Conservation (phyloP, 2,113 vertebrate species). For the Thunnus maccoyii region DNA sequence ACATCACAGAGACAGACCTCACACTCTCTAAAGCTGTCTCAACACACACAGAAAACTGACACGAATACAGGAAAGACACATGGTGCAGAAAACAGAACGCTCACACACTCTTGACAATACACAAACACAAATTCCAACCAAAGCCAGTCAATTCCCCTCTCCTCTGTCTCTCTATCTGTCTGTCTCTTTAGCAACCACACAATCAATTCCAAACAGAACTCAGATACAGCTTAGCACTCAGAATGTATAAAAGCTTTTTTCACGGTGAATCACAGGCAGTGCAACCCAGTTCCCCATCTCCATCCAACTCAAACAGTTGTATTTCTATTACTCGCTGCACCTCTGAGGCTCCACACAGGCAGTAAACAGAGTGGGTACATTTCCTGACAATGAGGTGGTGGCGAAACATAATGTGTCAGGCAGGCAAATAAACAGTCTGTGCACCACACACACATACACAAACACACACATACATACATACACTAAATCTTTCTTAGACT, state of each 20-base stretch:
- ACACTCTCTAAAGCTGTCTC: slow-evolving; percentile 73
- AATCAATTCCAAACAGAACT: slow-evolving; percentile 81
- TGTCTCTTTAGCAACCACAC: slow-evolving; percentile 77
- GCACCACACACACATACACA: slow-evolving; percentile 19
- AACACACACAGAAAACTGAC: slow-evolving; percentile 63
- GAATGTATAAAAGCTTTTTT: slow-evolving; percentile 68
- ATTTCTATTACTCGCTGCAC: slow-evolving; percentile 75
- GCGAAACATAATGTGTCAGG: slow-evolving; percentile 74
- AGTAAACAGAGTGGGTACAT: slow-evolving; percentile 73
- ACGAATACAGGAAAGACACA: slow-evolving; percentile 76
- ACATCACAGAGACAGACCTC: slow-evolving; percentile 72
- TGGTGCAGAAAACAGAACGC: slow-evolving; percentile 63
- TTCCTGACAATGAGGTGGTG: slow-evolving; percentile 75
- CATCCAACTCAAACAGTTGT: slow-evolving; percentile 76
- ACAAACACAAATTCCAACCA: slow-evolving; percentile 76
- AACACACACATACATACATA: slow-evolving; percentile 14
- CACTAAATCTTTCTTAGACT: slow-evolving; percentile 35
- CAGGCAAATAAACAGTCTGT: slow-evolving; percentile 67
- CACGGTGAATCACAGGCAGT: slow-evolving; percentile 71
- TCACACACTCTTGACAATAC: slow-evolving; percentile 60
- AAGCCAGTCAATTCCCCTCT: slow-evolving; percentile 65
- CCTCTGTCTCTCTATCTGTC: slow-evolving; percentile 42
- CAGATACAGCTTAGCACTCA: slow-evolving; percentile 74
- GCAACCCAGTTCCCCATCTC: slow-evolving; percentile 66
- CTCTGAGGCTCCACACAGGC: slow-evolving; percentile 68